Evolutionary conservation across 2,888 invertebrate genomes (phyloP).

Genomic region (Fragum fragum): DNA sequence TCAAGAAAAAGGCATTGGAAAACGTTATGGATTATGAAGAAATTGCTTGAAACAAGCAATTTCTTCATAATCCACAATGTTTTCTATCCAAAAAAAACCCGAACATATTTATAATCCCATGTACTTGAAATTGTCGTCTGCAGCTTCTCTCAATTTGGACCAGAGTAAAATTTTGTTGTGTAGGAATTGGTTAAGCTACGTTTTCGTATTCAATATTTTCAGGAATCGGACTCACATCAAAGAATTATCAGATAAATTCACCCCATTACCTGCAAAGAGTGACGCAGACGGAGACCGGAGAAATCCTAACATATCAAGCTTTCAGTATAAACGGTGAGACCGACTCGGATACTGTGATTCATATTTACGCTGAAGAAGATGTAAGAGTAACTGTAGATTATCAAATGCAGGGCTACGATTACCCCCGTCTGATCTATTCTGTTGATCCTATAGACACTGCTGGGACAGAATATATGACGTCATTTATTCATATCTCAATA

Average conservation of each 20-base stretch:
- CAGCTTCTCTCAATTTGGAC: too few relatives aligned
- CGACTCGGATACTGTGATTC: slow-evolving; percentile 5
- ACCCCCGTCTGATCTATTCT: not conserved
- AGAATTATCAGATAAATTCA: not conserved
- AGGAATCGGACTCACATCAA: slow-evolving; percentile 4
- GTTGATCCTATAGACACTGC: slow-evolving; percentile 38
- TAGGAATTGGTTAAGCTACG: too few relatives aligned
- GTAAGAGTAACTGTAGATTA: slow-evolving; percentile 21
- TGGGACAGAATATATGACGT: slow-evolving; percentile 47
- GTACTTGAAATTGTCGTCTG: too few relatives aligned
- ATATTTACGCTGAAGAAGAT: slow-evolving; percentile 34
- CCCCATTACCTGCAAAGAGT: not conserved
- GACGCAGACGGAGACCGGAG: not conserved
- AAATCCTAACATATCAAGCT: not conserved
- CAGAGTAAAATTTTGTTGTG: too few relatives aligned
- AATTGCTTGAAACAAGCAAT: too few relatives aligned
- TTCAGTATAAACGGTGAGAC: not conserved
- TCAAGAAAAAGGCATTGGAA: too few relatives aligned
- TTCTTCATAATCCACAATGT: too few relatives aligned
- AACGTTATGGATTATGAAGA: too few relatives aligned
- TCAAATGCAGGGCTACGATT: not conserved
- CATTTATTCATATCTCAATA: slow-evolving; percentile 8
- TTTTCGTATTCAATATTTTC: too few relatives aligned
- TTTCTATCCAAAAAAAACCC: too few relatives aligned
- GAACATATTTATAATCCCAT: too few relatives aligned